Percentiles rank a stretch among this genome's conserved stretches.
These are phyloP conservation scores for Hippoglossus stenolepis DNA, from an alignment of 2,113 vertebrate genomes.

Conservation along the genomic window DNA sequence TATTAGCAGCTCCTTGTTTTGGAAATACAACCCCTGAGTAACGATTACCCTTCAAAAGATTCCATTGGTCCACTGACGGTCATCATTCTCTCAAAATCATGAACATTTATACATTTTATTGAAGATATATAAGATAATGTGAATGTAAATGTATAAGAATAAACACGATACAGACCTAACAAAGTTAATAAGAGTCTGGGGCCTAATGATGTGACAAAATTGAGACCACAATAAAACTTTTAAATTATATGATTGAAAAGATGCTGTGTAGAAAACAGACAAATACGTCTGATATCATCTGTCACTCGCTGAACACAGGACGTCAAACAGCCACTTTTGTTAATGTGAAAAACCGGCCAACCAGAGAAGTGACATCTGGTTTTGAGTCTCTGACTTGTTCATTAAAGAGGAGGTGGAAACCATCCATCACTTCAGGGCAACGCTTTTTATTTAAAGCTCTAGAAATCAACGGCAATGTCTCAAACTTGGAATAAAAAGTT, in stretches of 20 bases:
- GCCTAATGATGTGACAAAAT: neutral
- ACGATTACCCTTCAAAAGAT: neutral
- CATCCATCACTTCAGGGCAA: neutral
- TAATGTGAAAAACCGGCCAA: neutral
- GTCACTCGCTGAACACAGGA: neutral
- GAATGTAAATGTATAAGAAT: neutral
- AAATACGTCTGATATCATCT: neutral
- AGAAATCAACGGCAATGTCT: neutral
- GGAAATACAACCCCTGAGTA: too few relatives aligned
- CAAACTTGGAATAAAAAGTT: neutral
- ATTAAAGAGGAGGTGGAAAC: neutral
- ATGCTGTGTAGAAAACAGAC: neutral
- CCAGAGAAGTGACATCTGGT: neutral
- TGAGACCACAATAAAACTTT: neutral
- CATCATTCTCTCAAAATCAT: neutral
- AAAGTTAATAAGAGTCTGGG: too few relatives aligned
- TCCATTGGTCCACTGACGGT: neutral
- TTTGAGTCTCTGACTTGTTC: neutral
- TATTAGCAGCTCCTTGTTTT: too few relatives aligned
- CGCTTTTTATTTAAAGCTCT: neutral
- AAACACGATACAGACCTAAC: too few relatives aligned
- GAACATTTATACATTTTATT: neutral
- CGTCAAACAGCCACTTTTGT: slow-evolving; percentile 4
- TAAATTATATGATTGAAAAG: neutral
- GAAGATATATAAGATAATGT: neutral